These are phyloP conservation scores for Thripadectes ignobilis DNA, from an alignment of 2,797 vertebrate species.

Conservation along the genomic window DNA sequence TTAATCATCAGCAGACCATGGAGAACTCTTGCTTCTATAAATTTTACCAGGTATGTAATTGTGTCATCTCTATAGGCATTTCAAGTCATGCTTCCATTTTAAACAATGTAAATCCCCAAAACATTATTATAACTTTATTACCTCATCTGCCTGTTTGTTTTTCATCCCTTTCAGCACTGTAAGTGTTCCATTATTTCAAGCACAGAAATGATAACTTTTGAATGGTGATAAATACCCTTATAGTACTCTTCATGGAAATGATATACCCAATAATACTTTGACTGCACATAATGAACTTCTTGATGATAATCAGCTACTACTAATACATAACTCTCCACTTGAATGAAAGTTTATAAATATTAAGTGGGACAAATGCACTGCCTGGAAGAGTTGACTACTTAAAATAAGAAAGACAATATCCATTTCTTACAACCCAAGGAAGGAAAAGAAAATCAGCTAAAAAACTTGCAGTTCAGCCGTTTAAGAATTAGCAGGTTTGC, in stretches of 20 bases:
- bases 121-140: not conserved
- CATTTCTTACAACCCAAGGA: not conserved
- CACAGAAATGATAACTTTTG: not conserved
- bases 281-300: not conserved
- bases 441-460: not conserved
- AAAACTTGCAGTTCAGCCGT: not conserved
- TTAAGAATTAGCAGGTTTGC: not conserved
- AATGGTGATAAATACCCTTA: not conserved
- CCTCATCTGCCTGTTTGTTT: not conserved
- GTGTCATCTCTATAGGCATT: not conserved
- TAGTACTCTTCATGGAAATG: not conserved
- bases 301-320: not conserved
- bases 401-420: not conserved
- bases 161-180: not conserved
- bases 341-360: conserved; percentile 3
- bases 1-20: not conserved
- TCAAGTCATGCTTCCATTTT: not conserved
- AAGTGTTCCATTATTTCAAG: not conserved
- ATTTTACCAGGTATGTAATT: conserved; percentile 14
- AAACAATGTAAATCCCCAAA: not conserved
- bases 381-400: not conserved
- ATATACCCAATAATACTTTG: not conserved
- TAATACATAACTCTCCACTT: not conserved
- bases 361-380: not conserved
- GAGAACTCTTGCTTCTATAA: not conserved